Evolutionary conservation across 2,113 vertebrate genomes (phyloP), one percentile per base, ranked within the genome.

Genomic region (Sander lucioperca): DNA sequence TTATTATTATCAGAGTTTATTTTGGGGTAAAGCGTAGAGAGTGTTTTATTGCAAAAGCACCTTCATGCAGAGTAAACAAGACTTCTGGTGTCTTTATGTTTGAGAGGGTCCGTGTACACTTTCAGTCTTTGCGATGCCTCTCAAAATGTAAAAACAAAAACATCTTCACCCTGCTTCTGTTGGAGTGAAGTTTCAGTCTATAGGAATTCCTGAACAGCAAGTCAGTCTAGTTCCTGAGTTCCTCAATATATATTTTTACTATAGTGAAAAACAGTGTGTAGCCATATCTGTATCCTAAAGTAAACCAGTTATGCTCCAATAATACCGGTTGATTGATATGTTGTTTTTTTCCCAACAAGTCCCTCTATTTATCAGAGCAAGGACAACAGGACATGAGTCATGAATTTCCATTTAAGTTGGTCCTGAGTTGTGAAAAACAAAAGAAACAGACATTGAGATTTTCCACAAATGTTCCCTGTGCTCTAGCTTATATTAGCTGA

Each of bases 51-150:
- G 13, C 16, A 70, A 82, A 88, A 57, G 16, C 0, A 2, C 47
- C 45, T 54, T 85, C 85, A 91, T 87, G 89, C 85, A 83, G 21
- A 68, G 61, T 58, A 48, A 83, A 65, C 59, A 45, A 23, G 23
- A 63, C 45, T 30, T 64, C n/a, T 47, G 21, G 15, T 50, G 5
- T 56, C 5, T 30, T 43, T 21, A 51, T 72, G 39, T 58, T 53
- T 48, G 0, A 47, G 4, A 50, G 5, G 12, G 13, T 2, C 2
- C 1, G 43, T n/a, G 43, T 5, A 11, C 50, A 64, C 21, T 2
- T 33, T 71, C 4, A 71, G 39, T 30, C 11, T 3, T 10, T 57
- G 21, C 43, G 33, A 43, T 25, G 51, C 5, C 21, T 3, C 39
- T 27, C 3, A 54, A 18, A 23, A 67, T 59, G 56, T 59, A 59